These are phyloP conservation scores for Tonatia bakeri DNA, from an alignment of 2,113 vertebrate species.

Conservation along the genomic window DNA sequence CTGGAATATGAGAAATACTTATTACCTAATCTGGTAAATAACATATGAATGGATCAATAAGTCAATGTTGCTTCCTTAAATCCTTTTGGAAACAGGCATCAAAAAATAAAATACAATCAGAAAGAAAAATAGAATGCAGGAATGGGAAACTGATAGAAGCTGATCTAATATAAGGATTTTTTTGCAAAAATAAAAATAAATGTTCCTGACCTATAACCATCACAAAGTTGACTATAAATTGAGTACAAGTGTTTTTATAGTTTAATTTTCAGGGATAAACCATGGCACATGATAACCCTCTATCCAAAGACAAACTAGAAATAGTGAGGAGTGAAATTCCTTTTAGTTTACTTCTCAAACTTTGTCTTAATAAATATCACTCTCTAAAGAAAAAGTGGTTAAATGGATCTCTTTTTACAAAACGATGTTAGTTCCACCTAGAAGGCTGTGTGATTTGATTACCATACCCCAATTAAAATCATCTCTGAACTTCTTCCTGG, in stretches of 20 bases:
- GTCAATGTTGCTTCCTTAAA: neutral
- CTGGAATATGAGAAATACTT: neutral
- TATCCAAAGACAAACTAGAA: neutral
- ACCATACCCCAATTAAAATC: neutral
- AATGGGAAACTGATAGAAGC: neutral
- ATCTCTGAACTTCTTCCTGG: neutral
- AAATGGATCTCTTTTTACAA: neutral
- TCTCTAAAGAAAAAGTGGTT: neutral
- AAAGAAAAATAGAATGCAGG: neutral
- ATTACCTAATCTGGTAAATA: neutral
- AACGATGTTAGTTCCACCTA: neutral
- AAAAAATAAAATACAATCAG: neutral
- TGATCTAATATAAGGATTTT: neutral
- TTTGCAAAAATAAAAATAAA: neutral
- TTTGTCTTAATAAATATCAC: neutral
- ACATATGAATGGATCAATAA: neutral
- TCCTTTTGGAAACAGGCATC: neutral
- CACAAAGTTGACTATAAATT: neutral
- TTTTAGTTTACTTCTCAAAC: neutral
- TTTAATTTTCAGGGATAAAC: neutral
- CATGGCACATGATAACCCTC: neutral
- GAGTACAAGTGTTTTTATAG: neutral
- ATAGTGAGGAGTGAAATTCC: neutral
- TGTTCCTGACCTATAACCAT: neutral
- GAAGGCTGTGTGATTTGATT: neutral